Evolutionary conservation across 2,888 invertebrate genomes (phyloP).

Genomic region (Hirtodrosophila duncani): DNA sequence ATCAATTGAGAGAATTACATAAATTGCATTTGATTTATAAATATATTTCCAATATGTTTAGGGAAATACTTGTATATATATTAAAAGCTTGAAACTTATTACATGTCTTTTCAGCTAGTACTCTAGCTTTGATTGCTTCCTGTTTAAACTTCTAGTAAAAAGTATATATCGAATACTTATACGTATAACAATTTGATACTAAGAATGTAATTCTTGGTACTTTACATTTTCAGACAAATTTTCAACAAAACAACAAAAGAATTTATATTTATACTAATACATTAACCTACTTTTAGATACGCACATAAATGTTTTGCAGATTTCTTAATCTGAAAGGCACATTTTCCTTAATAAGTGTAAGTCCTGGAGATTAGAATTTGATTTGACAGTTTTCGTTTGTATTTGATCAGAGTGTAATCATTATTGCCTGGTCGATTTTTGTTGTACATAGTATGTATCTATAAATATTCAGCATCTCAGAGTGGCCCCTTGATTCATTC

Average conservation of each 20-base stretch:
- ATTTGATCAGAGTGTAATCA: constrained; percentile 30
- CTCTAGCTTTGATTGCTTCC: constrained; percentile 27
- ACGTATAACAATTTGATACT: constrained; percentile 3
- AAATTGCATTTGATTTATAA: too few relatives aligned
- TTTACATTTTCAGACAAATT: not conserved
- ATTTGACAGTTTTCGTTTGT: constrained; percentile 26
- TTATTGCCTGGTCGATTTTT: constrained; percentile 3
- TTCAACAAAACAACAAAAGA: constrained; percentile 7
- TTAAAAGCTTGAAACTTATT: constrained; percentile 32
- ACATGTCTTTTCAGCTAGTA: constrained; percentile 43
- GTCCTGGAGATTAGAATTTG: too few relatives aligned
- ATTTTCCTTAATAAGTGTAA: constrained; percentile 22
- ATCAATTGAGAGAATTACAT: constrained; percentile 24
- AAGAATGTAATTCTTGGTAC: constrained; percentile 5
- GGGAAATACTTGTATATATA: constrained; percentile 26
- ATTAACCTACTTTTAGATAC: constrained; percentile 11
- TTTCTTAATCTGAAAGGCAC: constrained; percentile 37
- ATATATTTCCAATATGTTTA: too few relatives aligned
- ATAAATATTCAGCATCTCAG: constrained; percentile 1
- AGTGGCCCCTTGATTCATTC: too few relatives aligned
- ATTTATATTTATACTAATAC: constrained; percentile 16
- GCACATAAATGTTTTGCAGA: too few relatives aligned
- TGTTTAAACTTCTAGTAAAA: constrained; percentile 10
- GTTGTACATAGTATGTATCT: constrained; percentile 2
- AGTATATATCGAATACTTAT: not conserved